Base-by-base conservation (phyloP, 1,140 invertebrate species). In the Teleopsis dalmanni region DNA sequence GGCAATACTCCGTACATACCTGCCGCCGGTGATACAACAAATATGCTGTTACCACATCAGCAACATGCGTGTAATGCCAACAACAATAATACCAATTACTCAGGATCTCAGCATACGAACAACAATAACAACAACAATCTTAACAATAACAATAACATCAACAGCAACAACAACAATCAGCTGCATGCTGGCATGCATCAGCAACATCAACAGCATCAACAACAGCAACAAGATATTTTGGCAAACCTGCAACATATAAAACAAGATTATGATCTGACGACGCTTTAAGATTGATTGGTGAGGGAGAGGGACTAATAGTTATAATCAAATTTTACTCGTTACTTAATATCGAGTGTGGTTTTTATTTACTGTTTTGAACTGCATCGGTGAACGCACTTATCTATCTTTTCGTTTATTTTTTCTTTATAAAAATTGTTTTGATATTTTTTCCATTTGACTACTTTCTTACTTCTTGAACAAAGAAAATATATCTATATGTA, bases 181-280 rank as follows among this genome's bases (percentile, higher is more conserved):
- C 58, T 62, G 57, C 60, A 63, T 42, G 44, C 57, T 34, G 53
- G 48, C 38, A 51, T 60, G 36, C 65, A 56, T 49, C 47, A 42
- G 14, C 55, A 52, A 26, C 53, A 54, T 14, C 53, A 48, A 11
- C 58, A 58, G 4, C 57, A 60, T 11, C 60, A 61, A 10, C 56
- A 58, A 49, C 61, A 65, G 37, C 56, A 59, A 60, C 57, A 59
- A 51, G 63, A 65, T 62, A 55, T 62, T 56, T 62, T 70, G 57
- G 53, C 50, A 54, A 66, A 63, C 54, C 56, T 65, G 46, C 56
- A 65, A 31, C 63, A 76, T 38, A 79, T 84, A 51, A 85, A 84
- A 71, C 81, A 81, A 42, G 83, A 87, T 55, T 86, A 87, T 55
- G 84, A 81, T 46, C 75, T 87, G 29, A 86, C 83, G 44, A 73